Evolutionary conservation across 2,113 vertebrate species (phyloP).

Genomic region (Apeltes quadracus): DNA sequence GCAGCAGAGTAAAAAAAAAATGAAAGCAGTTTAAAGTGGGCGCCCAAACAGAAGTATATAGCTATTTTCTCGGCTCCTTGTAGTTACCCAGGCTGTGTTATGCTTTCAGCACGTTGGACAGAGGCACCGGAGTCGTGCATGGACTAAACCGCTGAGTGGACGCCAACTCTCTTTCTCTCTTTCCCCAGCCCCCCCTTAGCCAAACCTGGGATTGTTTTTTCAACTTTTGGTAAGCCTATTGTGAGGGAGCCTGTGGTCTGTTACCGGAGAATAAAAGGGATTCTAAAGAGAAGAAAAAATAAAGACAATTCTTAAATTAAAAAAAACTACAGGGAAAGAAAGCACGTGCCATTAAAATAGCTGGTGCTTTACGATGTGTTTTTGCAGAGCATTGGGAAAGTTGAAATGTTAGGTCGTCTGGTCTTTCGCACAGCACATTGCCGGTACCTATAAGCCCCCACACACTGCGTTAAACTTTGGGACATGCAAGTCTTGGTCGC

Average conservation of each 20-base stretch:
- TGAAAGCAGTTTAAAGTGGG: conserved; percentile 83
- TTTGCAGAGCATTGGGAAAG: conserved; percentile 83
- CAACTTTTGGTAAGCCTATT: conserved; percentile 79
- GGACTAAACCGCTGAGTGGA: conserved; percentile 82
- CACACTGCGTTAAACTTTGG: conserved; percentile 95
- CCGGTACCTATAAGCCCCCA: conserved; percentile 78
- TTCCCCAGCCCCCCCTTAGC: conserved; percentile 77
- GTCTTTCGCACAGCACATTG: conserved; percentile 84
- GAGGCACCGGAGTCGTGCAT: conserved; percentile 84
- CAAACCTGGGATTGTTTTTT: conserved; percentile 82
- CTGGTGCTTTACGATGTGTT: conserved; percentile 75
- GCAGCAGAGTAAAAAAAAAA: conserved; percentile 73
- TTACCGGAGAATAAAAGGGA: conserved; percentile 60
- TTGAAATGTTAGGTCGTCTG: conserved; percentile 86
- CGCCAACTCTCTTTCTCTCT: conserved; percentile 78
- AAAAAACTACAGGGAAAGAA: conserved; percentile 10
- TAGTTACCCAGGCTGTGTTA: conserved; percentile 79
- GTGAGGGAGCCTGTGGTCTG: conserved; percentile 65
- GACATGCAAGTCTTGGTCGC: conserved; percentile 94
- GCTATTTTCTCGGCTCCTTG: conserved; percentile 73
- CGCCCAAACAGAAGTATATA: conserved; percentile 85
- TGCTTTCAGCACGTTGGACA: conserved; percentile 95
- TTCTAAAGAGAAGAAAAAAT: conserved; percentile 39
- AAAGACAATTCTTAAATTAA: not conserved
- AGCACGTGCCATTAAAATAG: conserved; percentile 52